These are phyloP conservation scores for Ameiurus melas DNA, from an alignment of 2,113 vertebrate species.

Conservation along the genomic window DNA sequence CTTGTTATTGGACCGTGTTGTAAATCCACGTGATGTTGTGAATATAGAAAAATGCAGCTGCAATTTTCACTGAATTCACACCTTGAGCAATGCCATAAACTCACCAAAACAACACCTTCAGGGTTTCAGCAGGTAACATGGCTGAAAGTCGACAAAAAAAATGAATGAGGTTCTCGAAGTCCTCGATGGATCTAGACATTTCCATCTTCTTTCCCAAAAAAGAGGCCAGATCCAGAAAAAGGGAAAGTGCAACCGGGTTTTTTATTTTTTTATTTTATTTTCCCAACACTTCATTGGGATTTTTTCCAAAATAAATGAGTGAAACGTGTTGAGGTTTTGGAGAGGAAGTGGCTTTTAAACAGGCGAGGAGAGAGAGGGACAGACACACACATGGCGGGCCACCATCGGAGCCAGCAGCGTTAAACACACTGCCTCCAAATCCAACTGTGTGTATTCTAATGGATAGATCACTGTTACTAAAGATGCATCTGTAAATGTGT, in stretches of 20 bases:
- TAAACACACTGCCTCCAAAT: background rate
- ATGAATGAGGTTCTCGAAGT: background rate
- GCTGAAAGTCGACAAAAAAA: background rate
- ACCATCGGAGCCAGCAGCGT: conserved; percentile 27
- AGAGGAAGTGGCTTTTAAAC: conserved; percentile 74
- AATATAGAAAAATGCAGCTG: background rate
- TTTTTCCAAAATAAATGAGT: conserved; percentile 69
- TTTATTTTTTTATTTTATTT: conserved; percentile 44
- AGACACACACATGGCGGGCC: background rate
- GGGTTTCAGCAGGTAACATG: background rate
- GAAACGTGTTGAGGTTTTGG: conserved; percentile 66
- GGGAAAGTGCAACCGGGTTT: conserved; percentile 62
- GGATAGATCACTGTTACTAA: background rate
- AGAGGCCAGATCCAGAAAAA: conserved; percentile 12
- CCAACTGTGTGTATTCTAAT: background rate
- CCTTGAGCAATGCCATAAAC: background rate
- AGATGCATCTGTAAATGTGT: background rate
- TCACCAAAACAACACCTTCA: background rate
- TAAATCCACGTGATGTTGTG: background rate
- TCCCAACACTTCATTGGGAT: conserved; percentile 57
- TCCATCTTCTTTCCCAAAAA: background rate
- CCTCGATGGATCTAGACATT: background rate
- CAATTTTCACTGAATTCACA: background rate
- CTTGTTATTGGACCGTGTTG: background rate
- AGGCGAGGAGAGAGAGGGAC: conserved; percentile 39